Percentiles rank a stretch among this genome's conserved stretches.
phyloP scores from a whole-genome alignment of 92 coral and sea anemone species.

The Phymanthus crucifer region DNA sequence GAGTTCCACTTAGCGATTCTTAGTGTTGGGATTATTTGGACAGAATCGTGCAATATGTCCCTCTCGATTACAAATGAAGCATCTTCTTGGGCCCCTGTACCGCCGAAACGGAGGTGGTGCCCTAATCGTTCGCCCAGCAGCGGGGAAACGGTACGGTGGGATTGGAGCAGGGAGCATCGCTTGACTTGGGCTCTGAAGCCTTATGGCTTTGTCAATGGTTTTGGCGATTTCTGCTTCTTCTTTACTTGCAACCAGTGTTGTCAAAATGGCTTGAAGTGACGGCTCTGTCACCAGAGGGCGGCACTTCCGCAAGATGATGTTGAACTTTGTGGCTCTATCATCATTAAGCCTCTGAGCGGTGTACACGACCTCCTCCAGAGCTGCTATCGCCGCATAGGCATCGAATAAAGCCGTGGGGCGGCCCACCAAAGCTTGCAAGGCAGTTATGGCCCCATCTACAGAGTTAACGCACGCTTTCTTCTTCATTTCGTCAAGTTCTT shows the following conservation, averaged over 20 bases:
- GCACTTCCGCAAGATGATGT: conserved; percentile 11
- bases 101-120: not conserved
- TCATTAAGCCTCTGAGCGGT: not conserved
- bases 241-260: too few relatives aligned
- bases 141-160: too few relatives aligned
- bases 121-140: conserved; percentile 7
- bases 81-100: too few relatives aligned
- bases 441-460: not conserved
- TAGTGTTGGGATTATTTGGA: too few relatives aligned
- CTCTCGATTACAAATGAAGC: too few relatives aligned
- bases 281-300: conserved; percentile 22
- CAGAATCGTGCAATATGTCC: too few relatives aligned
- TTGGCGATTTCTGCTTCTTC: too few relatives aligned
- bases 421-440: not conserved
- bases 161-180: too few relatives aligned
- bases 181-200: too few relatives aligned
- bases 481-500: not conserved
- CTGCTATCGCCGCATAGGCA: not conserved
- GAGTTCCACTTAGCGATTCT: too few relatives aligned
- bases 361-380: not conserved
- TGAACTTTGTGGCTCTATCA: not conserved
- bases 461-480: not conserved
- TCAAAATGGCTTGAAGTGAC: conserved; percentile 5
- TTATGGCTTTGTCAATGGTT: too few relatives aligned
- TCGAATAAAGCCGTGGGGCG: not conserved